phyloP scores from a whole-genome alignment of 1,140 invertebrate genomes.

The Eurytemora carolleeae region DNA sequence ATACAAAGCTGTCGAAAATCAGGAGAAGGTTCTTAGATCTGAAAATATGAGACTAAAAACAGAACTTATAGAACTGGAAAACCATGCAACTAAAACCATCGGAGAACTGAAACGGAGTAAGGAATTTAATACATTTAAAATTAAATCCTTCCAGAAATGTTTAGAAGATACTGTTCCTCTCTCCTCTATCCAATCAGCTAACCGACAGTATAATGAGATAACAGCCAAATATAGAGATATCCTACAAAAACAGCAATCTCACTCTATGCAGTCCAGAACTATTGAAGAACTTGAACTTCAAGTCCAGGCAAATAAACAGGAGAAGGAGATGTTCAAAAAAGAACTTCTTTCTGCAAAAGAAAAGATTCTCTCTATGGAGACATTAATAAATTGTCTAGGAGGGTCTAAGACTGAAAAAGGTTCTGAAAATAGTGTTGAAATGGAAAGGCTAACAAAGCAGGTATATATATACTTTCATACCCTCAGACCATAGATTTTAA shows the following conservation, averaged over 20 bases:
- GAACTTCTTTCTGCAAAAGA: conserved; percentile 3
- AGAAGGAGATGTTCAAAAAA: background rate
- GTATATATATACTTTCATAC: too few species aligned
- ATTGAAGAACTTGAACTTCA: conserved; percentile 6
- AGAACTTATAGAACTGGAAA: conserved; percentile 2
- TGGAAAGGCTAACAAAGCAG: background rate
- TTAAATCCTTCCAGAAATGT: background rate
- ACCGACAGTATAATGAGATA: conserved; percentile 11
- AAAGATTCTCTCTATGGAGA: conserved; percentile 4
- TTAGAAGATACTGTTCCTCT: conserved; percentile 8
- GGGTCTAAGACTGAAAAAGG: background rate
- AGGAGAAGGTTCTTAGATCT: background rate
- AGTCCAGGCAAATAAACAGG: background rate
- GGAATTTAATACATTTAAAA: conserved; percentile 8
- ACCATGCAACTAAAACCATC: background rate
- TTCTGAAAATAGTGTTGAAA: background rate
- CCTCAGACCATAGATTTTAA: too few species aligned
- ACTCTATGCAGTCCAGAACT: background rate
- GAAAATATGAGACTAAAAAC: background rate
- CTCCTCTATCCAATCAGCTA: background rate
- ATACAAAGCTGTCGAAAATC: conserved; percentile 6
- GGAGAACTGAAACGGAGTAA: background rate
- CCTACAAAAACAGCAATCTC: conserved; percentile 1
- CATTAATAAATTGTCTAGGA: background rate
- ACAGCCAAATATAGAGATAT: conserved; percentile 10